Percentiles rank a stretch among this genome's conserved stretches.
Conservation (phyloP, 2,113 vertebrate species). For the Balaeniceps rex region DNA sequence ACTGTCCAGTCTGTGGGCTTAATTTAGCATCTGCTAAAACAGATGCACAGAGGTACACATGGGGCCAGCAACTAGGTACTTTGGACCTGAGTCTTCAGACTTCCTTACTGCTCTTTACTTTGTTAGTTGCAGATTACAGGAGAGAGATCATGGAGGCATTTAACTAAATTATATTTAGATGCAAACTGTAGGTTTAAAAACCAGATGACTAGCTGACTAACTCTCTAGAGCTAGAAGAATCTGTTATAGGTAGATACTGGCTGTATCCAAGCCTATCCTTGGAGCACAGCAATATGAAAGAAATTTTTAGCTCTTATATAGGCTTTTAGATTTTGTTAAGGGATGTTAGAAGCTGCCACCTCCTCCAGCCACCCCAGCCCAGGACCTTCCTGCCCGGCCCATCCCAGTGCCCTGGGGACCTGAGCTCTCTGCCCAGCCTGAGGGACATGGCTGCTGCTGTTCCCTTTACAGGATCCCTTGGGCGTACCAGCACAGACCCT, state of each 20-base stretch:
- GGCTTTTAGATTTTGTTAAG: not conserved
- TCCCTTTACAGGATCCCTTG: not conserved
- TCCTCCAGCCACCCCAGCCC: not conserved
- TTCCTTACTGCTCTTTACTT: not conserved
- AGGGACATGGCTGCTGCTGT: accelerated
- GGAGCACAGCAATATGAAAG: not conserved
- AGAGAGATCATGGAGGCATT: not conserved
- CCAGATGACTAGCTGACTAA: not conserved
- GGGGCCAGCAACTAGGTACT: not conserved
- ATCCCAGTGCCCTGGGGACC: not conserved
- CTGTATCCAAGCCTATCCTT: not conserved
- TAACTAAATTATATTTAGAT: not conserved
- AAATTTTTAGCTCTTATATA: not conserved
- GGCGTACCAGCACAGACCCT: not conserved
- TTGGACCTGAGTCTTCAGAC: not conserved
- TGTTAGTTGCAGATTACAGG: not conserved
- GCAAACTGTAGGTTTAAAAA: not conserved
- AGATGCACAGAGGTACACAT: not conserved
- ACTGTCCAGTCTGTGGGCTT: not conserved
- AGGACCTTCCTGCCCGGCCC: not conserved
- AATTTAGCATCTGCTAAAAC: not conserved
- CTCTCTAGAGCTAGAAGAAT: not conserved
- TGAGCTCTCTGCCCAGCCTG: accelerated
- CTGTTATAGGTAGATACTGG: not conserved
- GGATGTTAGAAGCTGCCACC: not conserved